phyloP scores from a whole-genome alignment of 2,888 invertebrate species.

The Polyommatus iphigenia region DNA sequence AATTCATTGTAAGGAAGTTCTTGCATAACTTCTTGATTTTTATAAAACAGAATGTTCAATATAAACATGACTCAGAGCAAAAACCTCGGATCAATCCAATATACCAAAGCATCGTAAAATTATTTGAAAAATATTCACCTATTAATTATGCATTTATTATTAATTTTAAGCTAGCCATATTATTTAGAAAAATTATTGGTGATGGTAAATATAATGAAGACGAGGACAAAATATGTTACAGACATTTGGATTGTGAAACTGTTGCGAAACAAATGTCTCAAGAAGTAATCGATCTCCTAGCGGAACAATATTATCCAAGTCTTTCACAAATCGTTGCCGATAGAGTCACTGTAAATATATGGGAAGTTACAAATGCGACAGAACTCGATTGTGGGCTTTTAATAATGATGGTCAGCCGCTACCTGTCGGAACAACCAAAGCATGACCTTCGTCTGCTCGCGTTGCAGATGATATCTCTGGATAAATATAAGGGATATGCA shows the following conservation, averaged over 20 bases:
- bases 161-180: not conserved
- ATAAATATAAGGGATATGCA: not conserved
- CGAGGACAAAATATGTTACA: slow-evolving; percentile 11
- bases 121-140: slow-evolving; percentile 12
- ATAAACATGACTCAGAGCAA: not conserved
- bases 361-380: not conserved
- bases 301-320: not conserved
- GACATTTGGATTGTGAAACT: not conserved
- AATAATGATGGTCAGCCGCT: slow-evolving; percentile 1
- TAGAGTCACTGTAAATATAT: not conserved
- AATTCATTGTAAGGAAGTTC: slow-evolving; percentile 9
- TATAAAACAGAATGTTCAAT: not conserved
- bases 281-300: not conserved
- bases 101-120: slow-evolving; percentile 25
- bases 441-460: not conserved
- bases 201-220: slow-evolving; percentile 11
- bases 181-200: slow-evolving; percentile 25
- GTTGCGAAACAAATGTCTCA: not conserved
- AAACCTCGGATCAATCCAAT: slow-evolving; percentile 26
- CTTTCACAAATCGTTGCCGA: slow-evolving; percentile 5
- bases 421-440: not conserved
- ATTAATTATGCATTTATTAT: slow-evolving; percentile 13
- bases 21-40: slow-evolving; percentile 20
- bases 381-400: not conserved
- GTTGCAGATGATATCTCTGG: not conserved